A percentile compares a stretch with the other conserved stretches of the same genome.
phyloP scores from a whole-genome alignment of 2,797 vertebrate species.

The Falco rusticolus region DNA sequence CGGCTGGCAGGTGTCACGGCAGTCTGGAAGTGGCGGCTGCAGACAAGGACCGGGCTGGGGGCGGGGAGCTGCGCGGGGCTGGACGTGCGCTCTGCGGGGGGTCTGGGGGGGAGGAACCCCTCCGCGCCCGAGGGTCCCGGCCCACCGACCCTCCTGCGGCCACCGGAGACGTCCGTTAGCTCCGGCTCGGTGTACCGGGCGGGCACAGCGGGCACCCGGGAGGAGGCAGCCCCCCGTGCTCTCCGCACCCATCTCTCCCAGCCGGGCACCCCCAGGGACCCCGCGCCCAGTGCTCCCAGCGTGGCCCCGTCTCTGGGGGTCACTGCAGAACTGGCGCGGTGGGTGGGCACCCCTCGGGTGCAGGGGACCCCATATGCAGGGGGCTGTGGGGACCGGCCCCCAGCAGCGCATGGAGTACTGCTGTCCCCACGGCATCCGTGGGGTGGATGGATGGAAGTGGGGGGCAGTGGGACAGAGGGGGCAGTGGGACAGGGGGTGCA shows the following conservation, averaged over 20 bases:
- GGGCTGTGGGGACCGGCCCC: neutral
- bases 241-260: accelerated
- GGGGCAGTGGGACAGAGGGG: neutral
- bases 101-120: neutral
- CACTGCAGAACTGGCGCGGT: neutral
- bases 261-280: neutral
- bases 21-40: constrained; percentile 54
- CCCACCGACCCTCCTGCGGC: neutral
- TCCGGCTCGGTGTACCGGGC: too few relatives aligned
- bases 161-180: neutral
- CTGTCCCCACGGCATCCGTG: neutral
- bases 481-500: neutral
- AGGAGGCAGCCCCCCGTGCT: neutral
- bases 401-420: neutral
- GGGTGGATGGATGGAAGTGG: neutral
- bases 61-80: constrained; percentile 22
- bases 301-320: neutral
- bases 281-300: neutral
- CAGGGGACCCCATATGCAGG: neutral
- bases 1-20: constrained; percentile 38
- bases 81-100: constrained; percentile 18
- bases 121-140: neutral
- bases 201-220: neutral
- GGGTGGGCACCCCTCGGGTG: neutral
- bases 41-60: constrained; percentile 60